A percentile compares a stretch with the other conserved stretches of the same genome.
These are phyloP conservation scores for Enoplosus armatus DNA, from an alignment of 2,797 vertebrate species.

Conservation along the genomic window DNA sequence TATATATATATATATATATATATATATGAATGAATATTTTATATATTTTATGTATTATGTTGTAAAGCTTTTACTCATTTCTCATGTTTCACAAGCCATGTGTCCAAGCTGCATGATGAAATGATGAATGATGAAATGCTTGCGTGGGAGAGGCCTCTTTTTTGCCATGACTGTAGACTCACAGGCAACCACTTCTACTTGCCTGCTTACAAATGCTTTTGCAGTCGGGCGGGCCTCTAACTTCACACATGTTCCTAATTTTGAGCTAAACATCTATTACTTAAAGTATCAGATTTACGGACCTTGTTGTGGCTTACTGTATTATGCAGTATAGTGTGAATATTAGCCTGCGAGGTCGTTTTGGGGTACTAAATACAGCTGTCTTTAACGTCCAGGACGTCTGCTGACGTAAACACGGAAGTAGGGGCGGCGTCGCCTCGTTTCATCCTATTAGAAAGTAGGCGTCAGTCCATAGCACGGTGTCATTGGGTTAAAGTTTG, in stretches of 20 bases:
- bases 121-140: slow-evolving; percentile 9
- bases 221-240: no score
- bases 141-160: no score
- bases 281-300: fast-evolving
- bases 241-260: background rate
- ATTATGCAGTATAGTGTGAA: fast-evolving
- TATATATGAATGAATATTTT: no score
- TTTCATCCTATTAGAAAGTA: slow-evolving; percentile 76
- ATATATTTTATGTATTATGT: no score
- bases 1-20: no score
- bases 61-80: background rate
- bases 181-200: background rate
- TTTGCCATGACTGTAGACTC: background rate
- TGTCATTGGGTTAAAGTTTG: slow-evolving; percentile 82
- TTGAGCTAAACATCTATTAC: fast-evolving
- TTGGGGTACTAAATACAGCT: fast-evolving
- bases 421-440: background rate
- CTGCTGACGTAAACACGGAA: slow-evolving; percentile 23
- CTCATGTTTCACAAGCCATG: background rate
- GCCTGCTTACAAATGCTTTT: fast-evolving
- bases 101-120: background rate
- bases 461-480: slow-evolving; percentile 62
- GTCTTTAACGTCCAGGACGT: fast-evolving
- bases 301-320: fast-evolving
- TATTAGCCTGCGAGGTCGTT: background rate